Evolutionary conservation across 2,888 invertebrate genomes (phyloP).

Genomic region (Notodonta ziczac): DNA sequence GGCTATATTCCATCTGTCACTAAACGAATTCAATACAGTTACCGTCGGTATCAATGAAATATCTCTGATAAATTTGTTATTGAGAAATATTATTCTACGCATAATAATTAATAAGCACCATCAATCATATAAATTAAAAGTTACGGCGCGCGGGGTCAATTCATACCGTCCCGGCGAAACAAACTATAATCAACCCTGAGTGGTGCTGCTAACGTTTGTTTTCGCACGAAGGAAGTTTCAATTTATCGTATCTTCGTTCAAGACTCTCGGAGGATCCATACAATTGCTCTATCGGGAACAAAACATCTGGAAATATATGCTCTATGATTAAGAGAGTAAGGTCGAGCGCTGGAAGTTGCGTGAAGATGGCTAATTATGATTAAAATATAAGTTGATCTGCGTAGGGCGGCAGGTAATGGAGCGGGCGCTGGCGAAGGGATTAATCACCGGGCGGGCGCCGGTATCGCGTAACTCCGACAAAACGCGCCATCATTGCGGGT

Average conservation of each 20-base stretch:
- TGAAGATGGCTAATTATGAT: conserved; percentile 26
- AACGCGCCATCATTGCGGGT: conserved; percentile 7
- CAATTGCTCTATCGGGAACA: conserved; percentile 29
- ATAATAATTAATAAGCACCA: conserved; percentile 11
- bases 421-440: conserved; percentile 20
- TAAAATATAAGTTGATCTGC: conserved; percentile 39
- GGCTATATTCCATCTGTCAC: conserved; percentile 7
- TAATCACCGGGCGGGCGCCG: conserved; percentile 19
- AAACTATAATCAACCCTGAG: conserved; percentile 21
- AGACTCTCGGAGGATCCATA: conserved; percentile 30
- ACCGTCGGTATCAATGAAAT: conserved; percentile 7
- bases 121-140: conserved; percentile 35
- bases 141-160: conserved; percentile 18
- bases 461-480: conserved; percentile 13
- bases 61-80: conserved; percentile 8
- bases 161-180: conserved; percentile 10
- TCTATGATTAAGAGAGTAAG: conserved; percentile 3
- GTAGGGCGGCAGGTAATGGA: conserved; percentile 26
- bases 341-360: conserved; percentile 17
- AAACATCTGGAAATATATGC: conserved; percentile 8
- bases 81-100: conserved; percentile 16
- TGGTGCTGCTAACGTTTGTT: conserved; percentile 15
- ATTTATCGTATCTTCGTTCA: conserved; percentile 32
- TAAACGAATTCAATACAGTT: conserved; percentile 8
- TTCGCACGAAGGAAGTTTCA: conserved; percentile 22